A percentile compares a stretch with the other conserved stretches of the same genome.
These are phyloP conservation scores for Catotricha subobsoleta DNA, from an alignment of 2,888 invertebrate genomes.

Conservation along the genomic window DNA sequence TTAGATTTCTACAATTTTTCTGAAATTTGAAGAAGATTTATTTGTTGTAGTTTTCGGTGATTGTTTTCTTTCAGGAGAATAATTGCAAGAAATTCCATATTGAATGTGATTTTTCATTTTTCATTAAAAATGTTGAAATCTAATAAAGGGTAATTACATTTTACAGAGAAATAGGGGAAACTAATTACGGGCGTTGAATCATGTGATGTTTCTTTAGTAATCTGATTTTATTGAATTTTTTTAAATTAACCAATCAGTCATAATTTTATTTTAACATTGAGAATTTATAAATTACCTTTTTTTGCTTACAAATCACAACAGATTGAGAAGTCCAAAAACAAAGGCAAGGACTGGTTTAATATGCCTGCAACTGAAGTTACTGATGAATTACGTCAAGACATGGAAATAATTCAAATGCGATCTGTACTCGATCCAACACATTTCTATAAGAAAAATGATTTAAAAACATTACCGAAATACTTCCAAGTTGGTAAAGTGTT, in stretches of 20 bases:
- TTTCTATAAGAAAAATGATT: constrained; percentile 87
- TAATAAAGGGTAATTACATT: no score
- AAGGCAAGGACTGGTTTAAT: constrained; percentile 78
- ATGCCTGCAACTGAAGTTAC: constrained; percentile 78
- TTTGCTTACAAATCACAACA: constrained; percentile 19
- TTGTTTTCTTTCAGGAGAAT: no score
- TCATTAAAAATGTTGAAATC: no score
- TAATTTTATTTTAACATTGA: not conserved
- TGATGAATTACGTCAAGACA: constrained; percentile 70
- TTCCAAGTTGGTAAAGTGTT: constrained; percentile 78
- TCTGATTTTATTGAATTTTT: constrained; percentile 18
- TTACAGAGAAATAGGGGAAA: constrained; percentile 2
- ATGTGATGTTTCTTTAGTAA: constrained; percentile 30
- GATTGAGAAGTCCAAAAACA: constrained; percentile 58
- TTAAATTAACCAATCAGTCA: not conserved
- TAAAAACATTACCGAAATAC: constrained; percentile 75
- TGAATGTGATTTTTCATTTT: no score
- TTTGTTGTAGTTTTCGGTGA: no score
- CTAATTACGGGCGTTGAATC: constrained; percentile 1
- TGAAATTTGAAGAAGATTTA: no score
- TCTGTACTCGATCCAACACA: constrained; percentile 79
- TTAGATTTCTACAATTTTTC: no score
- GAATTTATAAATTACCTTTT: not conserved
- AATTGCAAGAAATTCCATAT: no score
- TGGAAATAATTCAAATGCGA: constrained; percentile 83